Percentiles rank a stretch among this genome's conserved stretches.
Conservation (phyloP, 2,797 vertebrate species). For the Paramormyrops hopkinsi region DNA sequence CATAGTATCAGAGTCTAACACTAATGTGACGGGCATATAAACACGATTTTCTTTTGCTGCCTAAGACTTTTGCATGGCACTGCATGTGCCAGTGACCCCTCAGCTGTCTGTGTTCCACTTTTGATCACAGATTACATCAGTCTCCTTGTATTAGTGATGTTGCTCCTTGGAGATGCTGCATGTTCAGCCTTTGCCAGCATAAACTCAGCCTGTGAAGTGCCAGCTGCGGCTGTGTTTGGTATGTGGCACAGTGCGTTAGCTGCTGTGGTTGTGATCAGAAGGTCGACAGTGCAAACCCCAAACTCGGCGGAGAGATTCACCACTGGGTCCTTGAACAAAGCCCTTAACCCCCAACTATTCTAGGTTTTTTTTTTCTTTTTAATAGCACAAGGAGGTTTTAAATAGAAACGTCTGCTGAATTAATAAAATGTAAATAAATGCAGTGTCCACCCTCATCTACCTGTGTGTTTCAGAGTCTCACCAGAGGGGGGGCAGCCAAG, state of each 20-base stretch:
- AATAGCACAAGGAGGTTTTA: not conserved
- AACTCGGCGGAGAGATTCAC: not conserved
- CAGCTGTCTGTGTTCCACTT: not conserved
- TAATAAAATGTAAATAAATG: not conserved
- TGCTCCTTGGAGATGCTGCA: not conserved
- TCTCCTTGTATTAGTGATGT: not conserved
- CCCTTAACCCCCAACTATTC: not conserved
- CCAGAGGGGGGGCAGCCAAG: constrained; percentile 54
- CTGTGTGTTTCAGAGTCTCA: constrained; percentile 62
- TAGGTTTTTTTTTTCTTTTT: not conserved
- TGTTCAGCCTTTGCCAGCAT: not conserved
- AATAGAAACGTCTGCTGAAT: not conserved
- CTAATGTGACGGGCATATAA: not conserved
- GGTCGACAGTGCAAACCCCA: not conserved
- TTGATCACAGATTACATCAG: not conserved
- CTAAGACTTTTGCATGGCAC: not conserved
- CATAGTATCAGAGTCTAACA: not conserved
- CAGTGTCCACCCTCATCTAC: not conserved
- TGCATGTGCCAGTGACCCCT: not conserved
- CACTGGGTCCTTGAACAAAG: not conserved
- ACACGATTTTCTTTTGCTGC: not conserved
- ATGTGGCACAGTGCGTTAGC: not conserved
- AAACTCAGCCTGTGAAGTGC: not conserved
- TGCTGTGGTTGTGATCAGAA: not conserved
- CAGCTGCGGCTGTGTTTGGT: not conserved